A percentile compares a stretch with the other conserved stretches of the same genome.
These are phyloP conservation scores for Grantiella picta DNA, from an alignment of 2,113 vertebrate species.

Conservation along the genomic window DNA sequence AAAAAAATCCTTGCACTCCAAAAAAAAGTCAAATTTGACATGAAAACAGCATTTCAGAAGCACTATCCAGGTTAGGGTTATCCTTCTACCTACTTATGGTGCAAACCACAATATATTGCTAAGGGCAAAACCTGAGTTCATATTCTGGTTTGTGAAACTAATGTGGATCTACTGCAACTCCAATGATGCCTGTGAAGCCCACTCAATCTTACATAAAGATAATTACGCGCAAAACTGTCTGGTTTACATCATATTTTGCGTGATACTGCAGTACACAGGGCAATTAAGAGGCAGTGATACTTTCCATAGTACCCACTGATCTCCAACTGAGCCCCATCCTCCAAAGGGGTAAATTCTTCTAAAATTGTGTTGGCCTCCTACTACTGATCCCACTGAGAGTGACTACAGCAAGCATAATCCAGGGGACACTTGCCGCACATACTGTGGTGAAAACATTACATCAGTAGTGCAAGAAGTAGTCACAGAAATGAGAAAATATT, in stretches of 20 bases:
- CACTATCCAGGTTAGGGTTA: background rate
- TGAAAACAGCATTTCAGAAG: background rate
- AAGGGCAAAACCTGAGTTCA: background rate
- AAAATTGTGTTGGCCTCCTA: background rate
- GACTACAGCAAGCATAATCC: background rate
- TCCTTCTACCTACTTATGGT: background rate
- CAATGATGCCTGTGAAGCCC: background rate
- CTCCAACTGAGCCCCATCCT: background rate
- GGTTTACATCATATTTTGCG: background rate
- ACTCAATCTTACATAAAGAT: background rate
- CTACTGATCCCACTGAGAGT: background rate
- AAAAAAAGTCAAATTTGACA: background rate
- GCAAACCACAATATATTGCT: background rate
- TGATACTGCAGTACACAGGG: background rate
- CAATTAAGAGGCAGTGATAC: background rate
- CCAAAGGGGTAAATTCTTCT: background rate
- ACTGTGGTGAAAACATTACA: background rate
- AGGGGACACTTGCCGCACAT: background rate
- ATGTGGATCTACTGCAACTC: background rate
- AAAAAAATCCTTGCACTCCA: background rate
- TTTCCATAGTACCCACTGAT: background rate
- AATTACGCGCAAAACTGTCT: background rate
- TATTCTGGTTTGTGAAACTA: background rate
- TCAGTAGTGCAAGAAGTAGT: background rate
- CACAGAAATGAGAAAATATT: background rate